Evolutionary conservation across 2,888 invertebrate genomes (phyloP), one percentile per base, ranked within the genome.

Genomic region (Agapostemon virescens): DNA sequence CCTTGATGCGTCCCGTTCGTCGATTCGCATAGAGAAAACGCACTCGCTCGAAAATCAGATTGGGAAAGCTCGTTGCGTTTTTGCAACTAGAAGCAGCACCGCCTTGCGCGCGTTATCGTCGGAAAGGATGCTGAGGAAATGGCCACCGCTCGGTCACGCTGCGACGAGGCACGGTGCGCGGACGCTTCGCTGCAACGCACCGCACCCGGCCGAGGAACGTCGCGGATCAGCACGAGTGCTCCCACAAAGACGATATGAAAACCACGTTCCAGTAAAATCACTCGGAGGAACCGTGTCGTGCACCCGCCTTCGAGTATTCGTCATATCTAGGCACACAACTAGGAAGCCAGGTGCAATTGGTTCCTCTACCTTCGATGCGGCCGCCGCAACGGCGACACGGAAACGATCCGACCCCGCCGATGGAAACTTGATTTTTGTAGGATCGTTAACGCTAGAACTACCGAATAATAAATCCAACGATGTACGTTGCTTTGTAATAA

Each of bases 171-270:
- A 75, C 74, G 55, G 33, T 33, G 63, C 11, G 33, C 33, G 36
- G 63, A 33, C n/a, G 20, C 26, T 72, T 33, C 64, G 55, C 52
- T 64, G 55, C 36, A 26, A 26, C 20, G 45, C 26, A 17, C 26
- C 6, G 55, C 26, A n/a, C 49, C 49, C 11, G 23, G 67, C 42
- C 77, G 69, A 75, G 71, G 73, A 71, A 71, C 74, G 61, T 69
- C 72, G 74, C 75, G 67, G 76, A 78, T 49, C 69, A 70, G 80
- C 83, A 74, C 76, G 74, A 64, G 80, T 84, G 55, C 68, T 36
- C 69, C 55, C 45, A 58, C 72, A 67, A 81, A 75, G 80, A 67
- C 69, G 78, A 79, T 81, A 84, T 74, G 79, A 52, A 69, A 70
- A 79, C 67, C 74, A 55, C 49, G 71, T 79, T 83, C 67, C 67